Evolutionary conservation across 37 sponge, comb jelly and placozoan species (phyloP).

Genomic region (Crambe crambe): DNA sequence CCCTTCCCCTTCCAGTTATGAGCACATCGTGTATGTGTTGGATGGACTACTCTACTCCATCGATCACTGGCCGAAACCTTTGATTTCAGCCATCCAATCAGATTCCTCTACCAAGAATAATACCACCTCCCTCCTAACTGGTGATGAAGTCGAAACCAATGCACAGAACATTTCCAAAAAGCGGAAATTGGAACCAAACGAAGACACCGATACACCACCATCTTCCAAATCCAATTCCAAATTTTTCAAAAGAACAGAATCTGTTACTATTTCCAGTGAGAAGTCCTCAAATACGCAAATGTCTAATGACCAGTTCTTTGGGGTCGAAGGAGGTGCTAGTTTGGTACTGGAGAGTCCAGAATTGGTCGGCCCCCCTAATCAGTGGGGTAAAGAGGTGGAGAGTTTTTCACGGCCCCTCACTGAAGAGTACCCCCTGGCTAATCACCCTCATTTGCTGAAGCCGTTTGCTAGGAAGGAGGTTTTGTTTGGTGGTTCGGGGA

Average conservation of each 20-base stretch:
- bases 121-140: not conserved
- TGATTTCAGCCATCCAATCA: not conserved
- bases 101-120: not conserved
- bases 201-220: not conserved
- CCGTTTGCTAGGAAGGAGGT: constrained; percentile 51
- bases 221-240: not conserved
- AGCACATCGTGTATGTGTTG: constrained; percentile 82
- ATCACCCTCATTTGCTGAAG: constrained; percentile 77
- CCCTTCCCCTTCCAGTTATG: constrained; percentile 58
- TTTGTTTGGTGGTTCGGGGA: constrained; percentile 27
- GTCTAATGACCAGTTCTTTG: constrained; percentile 50
- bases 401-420: constrained; percentile 39
- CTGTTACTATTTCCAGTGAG: not conserved
- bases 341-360: constrained; percentile 15
- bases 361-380: constrained; percentile 13
- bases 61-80: constrained; percentile 59
- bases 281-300: constrained; percentile 24
- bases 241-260: constrained; percentile 55
- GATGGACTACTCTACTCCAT: constrained; percentile 77
- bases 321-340: constrained; percentile 1
- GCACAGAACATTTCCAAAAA: not conserved
- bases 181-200: constrained; percentile 5
- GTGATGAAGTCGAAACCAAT: not conserved
- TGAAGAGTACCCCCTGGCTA: constrained; percentile 74
- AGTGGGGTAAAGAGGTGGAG: constrained; percentile 2